Percentiles rank a stretch among this genome's conserved stretches.
Conservation (phyloP, 2,888 invertebrate genomes). For the Loripinus fragilis region DNA sequence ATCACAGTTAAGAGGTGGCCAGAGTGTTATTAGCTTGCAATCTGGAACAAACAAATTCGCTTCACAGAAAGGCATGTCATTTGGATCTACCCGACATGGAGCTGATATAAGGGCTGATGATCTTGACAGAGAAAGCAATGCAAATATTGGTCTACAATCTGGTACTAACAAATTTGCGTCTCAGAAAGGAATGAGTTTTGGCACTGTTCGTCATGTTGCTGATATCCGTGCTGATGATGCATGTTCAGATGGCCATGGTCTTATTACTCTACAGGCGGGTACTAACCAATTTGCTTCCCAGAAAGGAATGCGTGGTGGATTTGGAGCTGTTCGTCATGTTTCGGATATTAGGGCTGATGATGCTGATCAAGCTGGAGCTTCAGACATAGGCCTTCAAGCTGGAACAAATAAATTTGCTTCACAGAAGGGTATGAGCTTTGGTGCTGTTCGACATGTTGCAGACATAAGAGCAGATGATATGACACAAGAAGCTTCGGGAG, state of each 20-base stretch:
- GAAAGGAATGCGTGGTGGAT: conserved; percentile 76
- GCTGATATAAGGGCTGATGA: conserved; percentile 81
- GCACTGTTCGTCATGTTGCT: conserved; percentile 78
- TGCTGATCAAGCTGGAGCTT: conserved; percentile 65
- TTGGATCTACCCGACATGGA: conserved; percentile 76
- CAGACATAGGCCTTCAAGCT: conserved; percentile 76
- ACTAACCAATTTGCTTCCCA: conserved; percentile 81
- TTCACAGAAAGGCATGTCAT: conserved; percentile 81
- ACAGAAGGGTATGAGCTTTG: conserved; percentile 80
- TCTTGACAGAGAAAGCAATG: conserved; percentile 62
- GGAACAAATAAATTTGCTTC: conserved; percentile 80
- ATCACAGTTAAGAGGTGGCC: conserved; percentile 76
- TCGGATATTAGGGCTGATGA: conserved; percentile 80
- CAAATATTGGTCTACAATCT: conserved; percentile 70
- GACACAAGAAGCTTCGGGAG: conserved; percentile 71
- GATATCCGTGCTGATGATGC: conserved; percentile 80
- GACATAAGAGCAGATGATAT: conserved; percentile 81
- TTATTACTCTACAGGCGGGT: conserved; percentile 80
- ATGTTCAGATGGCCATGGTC: conserved; percentile 71
- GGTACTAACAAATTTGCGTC: conserved; percentile 81
- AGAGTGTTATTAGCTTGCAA: conserved; percentile 77
- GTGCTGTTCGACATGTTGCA: conserved; percentile 79
- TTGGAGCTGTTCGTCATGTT: conserved; percentile 81
- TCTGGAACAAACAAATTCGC: conserved; percentile 82
- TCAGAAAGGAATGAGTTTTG: conserved; percentile 71